Conservation (phyloP, 92 coral and sea anemone genomes). For the Porites divaricata region DNA sequence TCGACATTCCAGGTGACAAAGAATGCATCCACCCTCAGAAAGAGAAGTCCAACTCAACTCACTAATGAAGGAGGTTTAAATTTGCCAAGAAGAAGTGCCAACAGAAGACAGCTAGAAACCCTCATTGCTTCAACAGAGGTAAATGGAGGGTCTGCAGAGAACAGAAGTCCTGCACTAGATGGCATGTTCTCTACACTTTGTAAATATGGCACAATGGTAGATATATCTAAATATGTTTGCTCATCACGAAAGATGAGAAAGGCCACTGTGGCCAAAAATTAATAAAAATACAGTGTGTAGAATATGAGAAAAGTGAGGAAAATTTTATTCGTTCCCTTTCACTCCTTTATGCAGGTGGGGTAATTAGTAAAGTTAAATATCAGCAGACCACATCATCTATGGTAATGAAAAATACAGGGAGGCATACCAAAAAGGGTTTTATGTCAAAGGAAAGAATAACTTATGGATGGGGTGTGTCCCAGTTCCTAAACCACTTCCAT, state of each 20-base stretch:
- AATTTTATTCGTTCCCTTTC: conserved; percentile 48
- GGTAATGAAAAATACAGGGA: conserved; percentile 43
- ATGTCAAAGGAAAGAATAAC: conserved; percentile 26
- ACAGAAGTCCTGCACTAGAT: conserved; percentile 65
- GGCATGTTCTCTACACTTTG: too few species aligned
- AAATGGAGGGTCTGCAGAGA: too few species aligned
- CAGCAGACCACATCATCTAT: conserved; percentile 59
- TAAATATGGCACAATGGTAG: too few species aligned
- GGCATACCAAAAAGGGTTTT: conserved; percentile 45
- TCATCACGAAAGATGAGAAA: too few species aligned
- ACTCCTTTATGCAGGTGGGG: conserved; percentile 66
- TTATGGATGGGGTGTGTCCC: conserved; percentile 49
- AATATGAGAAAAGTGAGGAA: conserved; percentile 42
- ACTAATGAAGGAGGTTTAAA: conserved; percentile 40
- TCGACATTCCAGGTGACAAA: conserved; percentile 5
- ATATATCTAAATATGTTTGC: too few species aligned
- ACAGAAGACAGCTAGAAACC: conserved; percentile 65
- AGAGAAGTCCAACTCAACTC: conserved; percentile 51
- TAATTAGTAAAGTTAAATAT: conserved; percentile 53
- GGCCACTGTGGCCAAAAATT: too few species aligned
- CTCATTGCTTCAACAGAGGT: too few species aligned
- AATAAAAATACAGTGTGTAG: not conserved
- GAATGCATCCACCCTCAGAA: conserved; percentile 45
- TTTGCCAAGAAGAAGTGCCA: conserved; percentile 54
- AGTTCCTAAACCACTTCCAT: conserved; percentile 11